Percentiles rank a stretch among this genome's conserved stretches.
These are phyloP conservation scores for Chaenogobius annularis DNA, from an alignment of 2,113 vertebrate species.

Conservation along the genomic window DNA sequence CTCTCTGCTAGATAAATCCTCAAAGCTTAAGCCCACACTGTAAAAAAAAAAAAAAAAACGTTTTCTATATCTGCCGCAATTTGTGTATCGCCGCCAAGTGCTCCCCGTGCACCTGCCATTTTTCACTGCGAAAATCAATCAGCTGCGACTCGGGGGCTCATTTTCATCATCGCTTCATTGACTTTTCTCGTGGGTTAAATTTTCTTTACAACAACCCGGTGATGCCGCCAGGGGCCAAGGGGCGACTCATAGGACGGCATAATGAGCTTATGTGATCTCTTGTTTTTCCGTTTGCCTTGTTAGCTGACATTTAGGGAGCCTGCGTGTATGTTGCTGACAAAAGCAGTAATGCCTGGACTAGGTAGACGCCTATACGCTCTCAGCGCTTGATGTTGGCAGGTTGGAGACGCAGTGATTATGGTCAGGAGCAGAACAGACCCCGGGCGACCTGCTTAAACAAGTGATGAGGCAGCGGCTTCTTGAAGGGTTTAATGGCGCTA, in stretches of 20 bases:
- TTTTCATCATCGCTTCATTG: slow-evolving; percentile 77
- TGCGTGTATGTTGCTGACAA: slow-evolving; percentile 62
- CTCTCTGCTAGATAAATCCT: slow-evolving; percentile 37
- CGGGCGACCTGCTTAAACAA: slow-evolving; percentile 15
- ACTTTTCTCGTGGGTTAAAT: slow-evolving; percentile 66
- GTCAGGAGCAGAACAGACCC: slow-evolving; percentile 37
- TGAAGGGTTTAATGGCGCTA: slow-evolving; percentile 13
- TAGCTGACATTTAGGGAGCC: slow-evolving; percentile 59
- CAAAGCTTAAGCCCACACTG: slow-evolving; percentile 30
- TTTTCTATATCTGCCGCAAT: slow-evolving; percentile 45
- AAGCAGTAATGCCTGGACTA: slow-evolving; percentile 32
- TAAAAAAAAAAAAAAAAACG: slow-evolving; percentile 45
- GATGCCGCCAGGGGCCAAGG: slow-evolving; percentile 51
- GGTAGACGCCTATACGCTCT: slow-evolving; percentile 10
- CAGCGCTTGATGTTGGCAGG: slow-evolving; percentile 48
- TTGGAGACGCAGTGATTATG: slow-evolving; percentile 41
- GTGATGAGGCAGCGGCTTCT: slow-evolving; percentile 35
- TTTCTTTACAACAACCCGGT: slow-evolving; percentile 62
- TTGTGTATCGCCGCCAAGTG: slow-evolving; percentile 49
- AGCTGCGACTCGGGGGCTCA: slow-evolving; percentile 60
- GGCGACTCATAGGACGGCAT: slow-evolving; percentile 50
- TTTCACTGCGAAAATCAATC: slow-evolving; percentile 76
- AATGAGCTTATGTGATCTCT: slow-evolving; percentile 54
- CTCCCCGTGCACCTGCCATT: slow-evolving; percentile 58
- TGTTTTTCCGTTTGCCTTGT: slow-evolving; percentile 56